phyloP scores from a whole-genome alignment of 2,888 invertebrate species.

The Habrosyne pyritoides region DNA sequence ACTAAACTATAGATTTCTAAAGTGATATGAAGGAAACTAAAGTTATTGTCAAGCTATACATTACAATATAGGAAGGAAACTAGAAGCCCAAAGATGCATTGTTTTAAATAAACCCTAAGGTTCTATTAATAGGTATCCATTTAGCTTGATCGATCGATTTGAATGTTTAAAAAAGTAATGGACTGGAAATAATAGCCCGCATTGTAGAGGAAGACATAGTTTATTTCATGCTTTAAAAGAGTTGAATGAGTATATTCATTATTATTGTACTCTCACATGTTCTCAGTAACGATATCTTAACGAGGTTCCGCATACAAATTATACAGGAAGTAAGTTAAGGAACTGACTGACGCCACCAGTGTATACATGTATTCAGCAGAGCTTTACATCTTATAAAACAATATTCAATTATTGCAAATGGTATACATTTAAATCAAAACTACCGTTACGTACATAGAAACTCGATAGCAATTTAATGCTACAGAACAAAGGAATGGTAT shows the following conservation, averaged over 20 bases:
- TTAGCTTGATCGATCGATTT: background rate
- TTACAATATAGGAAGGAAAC: too few species aligned
- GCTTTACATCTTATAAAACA: background rate
- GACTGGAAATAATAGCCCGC: background rate
- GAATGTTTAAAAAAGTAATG: background rate
- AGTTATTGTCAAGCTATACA: too few species aligned
- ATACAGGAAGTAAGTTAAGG: constrained; percentile 44
- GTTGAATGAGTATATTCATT: too few species aligned
- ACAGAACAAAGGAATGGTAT: constrained; percentile 2
- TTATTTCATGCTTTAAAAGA: background rate
- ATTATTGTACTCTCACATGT: constrained; percentile 5
- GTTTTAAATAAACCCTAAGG: too few species aligned
- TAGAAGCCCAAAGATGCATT: too few species aligned
- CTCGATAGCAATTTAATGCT: background rate
- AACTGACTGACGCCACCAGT: constrained; percentile 38
- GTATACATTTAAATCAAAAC: background rate
- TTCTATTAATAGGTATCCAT: too few species aligned
- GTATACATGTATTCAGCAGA: constrained; percentile 33
- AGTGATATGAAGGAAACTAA: too few species aligned
- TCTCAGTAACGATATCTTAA: constrained; percentile 37
- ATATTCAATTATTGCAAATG: background rate
- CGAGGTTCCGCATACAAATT: constrained; percentile 50
- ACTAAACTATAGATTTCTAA: too few species aligned
- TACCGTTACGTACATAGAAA: background rate
- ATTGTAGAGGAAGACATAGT: background rate